A percentile compares a stretch with the other conserved stretches of the same genome.
phyloP scores from a whole-genome alignment of 1,140 invertebrate species.

The Heterodera carotae region DNA sequence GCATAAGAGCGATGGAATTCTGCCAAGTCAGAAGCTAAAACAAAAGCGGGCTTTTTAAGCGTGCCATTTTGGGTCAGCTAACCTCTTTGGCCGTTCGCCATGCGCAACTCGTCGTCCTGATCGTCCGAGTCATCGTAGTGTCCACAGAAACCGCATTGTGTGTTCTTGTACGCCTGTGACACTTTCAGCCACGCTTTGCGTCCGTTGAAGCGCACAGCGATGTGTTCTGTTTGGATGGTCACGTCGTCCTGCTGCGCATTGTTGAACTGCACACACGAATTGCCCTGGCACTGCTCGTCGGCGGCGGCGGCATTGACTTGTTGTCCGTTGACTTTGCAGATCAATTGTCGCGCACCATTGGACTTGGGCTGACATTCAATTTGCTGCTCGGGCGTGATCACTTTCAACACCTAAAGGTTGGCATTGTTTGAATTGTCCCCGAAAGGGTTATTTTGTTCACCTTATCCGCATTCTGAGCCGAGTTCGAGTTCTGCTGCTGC shows the following conservation, averaged over 20 bases:
- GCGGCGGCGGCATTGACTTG: neutral
- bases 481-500: conserved; percentile 1
- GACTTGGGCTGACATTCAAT: conserved; percentile 38
- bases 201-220: conserved; percentile 39
- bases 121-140: conserved; percentile 37
- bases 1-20: conserved; percentile 46
- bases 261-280: conserved; percentile 29
- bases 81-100: conserved; percentile 29
- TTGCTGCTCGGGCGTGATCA: conserved; percentile 31
- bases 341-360: neutral
- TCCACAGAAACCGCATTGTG: conserved; percentile 45
- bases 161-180: conserved; percentile 34
- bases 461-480: neutral
- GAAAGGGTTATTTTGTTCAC: neutral
- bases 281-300: conserved; percentile 17
- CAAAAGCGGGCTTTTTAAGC: neutral
- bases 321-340: conserved; percentile 29
- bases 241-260: conserved; percentile 30
- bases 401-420: conserved; percentile 39
- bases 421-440: neutral
- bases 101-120: conserved; percentile 33
- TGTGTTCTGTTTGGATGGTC: conserved; percentile 21
- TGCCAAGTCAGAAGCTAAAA: conserved; percentile 26
- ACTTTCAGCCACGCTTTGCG: conserved; percentile 36
- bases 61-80: neutral